Evolutionary conservation across 1,140 invertebrate genomes (phyloP).

Genomic region (Belonocnema kinseyi): DNA sequence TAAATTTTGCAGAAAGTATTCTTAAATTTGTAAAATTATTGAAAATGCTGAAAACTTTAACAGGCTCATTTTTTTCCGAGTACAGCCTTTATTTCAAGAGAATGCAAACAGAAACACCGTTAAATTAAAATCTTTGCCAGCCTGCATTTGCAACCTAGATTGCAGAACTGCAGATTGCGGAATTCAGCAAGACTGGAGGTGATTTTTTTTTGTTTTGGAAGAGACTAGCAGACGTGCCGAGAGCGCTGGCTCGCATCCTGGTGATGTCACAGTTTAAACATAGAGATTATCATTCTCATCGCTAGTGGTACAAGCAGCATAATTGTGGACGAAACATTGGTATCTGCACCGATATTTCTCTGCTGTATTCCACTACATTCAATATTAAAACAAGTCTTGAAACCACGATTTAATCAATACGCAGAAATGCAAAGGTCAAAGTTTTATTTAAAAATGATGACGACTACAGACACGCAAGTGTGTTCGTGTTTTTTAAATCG

Average conservation of each 20-base stretch:
- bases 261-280: slow-evolving; percentile 68
- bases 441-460: slow-evolving; percentile 31
- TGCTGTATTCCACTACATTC: slow-evolving; percentile 26
- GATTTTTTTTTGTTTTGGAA: background rate
- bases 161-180: background rate
- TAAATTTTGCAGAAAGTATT: too few species aligned
- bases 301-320: slow-evolving; percentile 35
- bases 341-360: slow-evolving; percentile 26
- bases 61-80: too few species aligned
- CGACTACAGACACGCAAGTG: slow-evolving; percentile 5
- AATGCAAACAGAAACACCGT: too few species aligned
- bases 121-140: too few species aligned
- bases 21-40: too few species aligned
- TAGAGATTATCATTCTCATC: slow-evolving; percentile 61
- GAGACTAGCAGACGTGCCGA: background rate
- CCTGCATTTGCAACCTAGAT: too few species aligned
- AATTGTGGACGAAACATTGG: slow-evolving; percentile 17
- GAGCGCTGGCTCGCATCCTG: slow-evolving; percentile 44
- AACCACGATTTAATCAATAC: slow-evolving; percentile 30
- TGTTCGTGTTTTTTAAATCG: background rate
- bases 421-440: slow-evolving; percentile 1
- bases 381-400: slow-evolving; percentile 20
- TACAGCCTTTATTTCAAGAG: too few species aligned
- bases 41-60: too few species aligned
- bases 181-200: background rate